Evolutionary conservation across 2,113 vertebrate genomes (phyloP), one percentile per base, ranked within the genome.

Genomic region (Larimichthys crocea): DNA sequence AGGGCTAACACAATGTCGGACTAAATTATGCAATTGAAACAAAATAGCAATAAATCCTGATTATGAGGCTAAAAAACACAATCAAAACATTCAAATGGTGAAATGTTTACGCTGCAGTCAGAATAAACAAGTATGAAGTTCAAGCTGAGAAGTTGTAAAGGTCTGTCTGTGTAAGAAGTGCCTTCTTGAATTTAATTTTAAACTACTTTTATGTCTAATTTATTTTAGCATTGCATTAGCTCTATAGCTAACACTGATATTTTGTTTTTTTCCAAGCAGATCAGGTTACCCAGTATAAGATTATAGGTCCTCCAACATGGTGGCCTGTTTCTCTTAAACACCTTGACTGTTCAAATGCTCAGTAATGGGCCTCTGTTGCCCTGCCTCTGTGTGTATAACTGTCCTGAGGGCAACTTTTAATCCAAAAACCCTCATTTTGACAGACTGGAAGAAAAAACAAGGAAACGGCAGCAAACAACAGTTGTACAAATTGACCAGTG

Each of bases 401-500:
- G 7, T 68, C 74, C 85, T 8, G 80, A 83, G 3, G 75, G 74
- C 66, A 67, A 68, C 44, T 67, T 64, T 76, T 22, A 52, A 74
- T 86, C 86, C 82, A 78, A 60, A 82, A 74, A 61, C 80, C 71
- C 60, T 74, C 70, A 69, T 71, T 84, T 80, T 64, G 71, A 92
- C 90, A 88, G 75, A 82, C 88, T 73, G 57, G 80, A 85, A 80
- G 75, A 76, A 83, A 89, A 88, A 91, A 86, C 88, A 87, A 90
- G 77, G 74, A 90, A 87, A 89, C 77, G 62, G 83, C 83, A 86
- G 83, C 80, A 86, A 91, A 93, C 78, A 77, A 90, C 79, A 85
- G 86, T 92, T 88, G 87, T 93, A 94, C 90, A 92, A 94, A 92
- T 46, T 49, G 85, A 91, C 86, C 88, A 89, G 86, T 88, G 89